Percentiles rank a stretch among this genome's conserved stretches.
These are phyloP conservation scores for Campylorhamphus procurvoides DNA, from an alignment of 2,113 vertebrate genomes.

Conservation along the genomic window DNA sequence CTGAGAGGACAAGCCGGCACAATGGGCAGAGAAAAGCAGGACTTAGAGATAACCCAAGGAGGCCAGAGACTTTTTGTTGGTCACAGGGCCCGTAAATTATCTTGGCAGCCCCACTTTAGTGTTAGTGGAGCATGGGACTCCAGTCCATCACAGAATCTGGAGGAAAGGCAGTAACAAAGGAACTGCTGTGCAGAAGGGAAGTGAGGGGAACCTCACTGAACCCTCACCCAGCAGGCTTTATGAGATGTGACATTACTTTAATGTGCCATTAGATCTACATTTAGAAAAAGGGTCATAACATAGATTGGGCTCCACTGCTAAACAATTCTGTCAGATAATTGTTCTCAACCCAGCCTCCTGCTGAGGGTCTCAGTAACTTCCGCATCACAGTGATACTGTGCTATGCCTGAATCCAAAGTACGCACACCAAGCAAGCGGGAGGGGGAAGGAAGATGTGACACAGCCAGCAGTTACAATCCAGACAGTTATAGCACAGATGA, in stretches of 20 bases:
- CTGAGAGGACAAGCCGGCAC: not conserved
- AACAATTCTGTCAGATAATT: conserved; percentile 15
- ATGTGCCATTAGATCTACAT: conserved; percentile 22
- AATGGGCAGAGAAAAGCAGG: not conserved
- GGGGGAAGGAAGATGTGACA: not conserved
- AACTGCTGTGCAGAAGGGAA: conserved; percentile 30
- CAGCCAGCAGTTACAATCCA: not conserved
- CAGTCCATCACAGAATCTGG: not conserved
- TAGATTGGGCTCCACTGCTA: not conserved
- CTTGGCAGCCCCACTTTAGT: not conserved
- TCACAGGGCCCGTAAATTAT: not conserved
- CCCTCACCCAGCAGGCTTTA: conserved; percentile 39
- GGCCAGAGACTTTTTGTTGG: not conserved
- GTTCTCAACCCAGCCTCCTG: conserved; percentile 26
- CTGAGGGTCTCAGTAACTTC: conserved; percentile 17
- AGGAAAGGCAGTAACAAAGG: conserved; percentile 36
- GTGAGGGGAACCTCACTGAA: not conserved
- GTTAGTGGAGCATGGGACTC: not conserved
- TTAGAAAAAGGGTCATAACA: conserved; percentile 9
- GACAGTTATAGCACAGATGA: not conserved
- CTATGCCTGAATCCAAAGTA: not conserved
- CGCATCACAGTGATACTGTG: not conserved
- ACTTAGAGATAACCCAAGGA: not conserved
- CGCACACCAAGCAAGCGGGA: not conserved
- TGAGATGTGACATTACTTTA: conserved; percentile 17